Evolutionary conservation across 2,113 vertebrate genomes (phyloP), one percentile per base, ranked within the genome.

Genomic region (Clarias batrachus): DNA sequence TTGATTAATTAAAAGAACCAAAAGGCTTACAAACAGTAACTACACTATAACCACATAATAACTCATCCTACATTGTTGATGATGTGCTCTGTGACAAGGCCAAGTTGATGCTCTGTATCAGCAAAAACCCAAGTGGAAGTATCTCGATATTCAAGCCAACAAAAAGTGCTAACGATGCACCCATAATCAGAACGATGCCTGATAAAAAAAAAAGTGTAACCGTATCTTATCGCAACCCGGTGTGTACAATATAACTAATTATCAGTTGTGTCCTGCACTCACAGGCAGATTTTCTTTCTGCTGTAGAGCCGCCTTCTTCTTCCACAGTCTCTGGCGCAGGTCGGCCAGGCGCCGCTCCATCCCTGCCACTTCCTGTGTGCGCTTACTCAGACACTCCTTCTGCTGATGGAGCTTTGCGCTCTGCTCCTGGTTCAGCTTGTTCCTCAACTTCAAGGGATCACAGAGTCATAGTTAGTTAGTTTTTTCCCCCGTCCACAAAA

Each of bases 361-460:
- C 63, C 95, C 90, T 0, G 94, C 96, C 91, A 97, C 97, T 92
- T 99, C 97, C 59, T 95, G 94, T 91, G 97, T 97, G 89, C 95
- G 96, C 90, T 96, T 97, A 91, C 95, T 97, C 93, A 99, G 95
- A 87, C 93, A 95, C 88, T 97, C 97, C 85, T 96, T 95, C 94
- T 97, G 97, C 92, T 97, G 96, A 91, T 98, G 97, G 91, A 98
- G 96, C 90, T 96, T 93, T 90, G 92, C 92, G 90, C 95, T 97
- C 95, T 98, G 97, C 80, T 98, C 97, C 91, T 97, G 96, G 91
- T 98, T 99, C 95, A 97, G 92, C 89, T 96, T 96, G 94, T 97
- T 98, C 92, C 96, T 96, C 92, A 98, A 70, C 97, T 99, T 93
- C 54, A 71, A 30, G 57, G 81, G n/a, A 76, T 16, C 73, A 71